A percentile compares a stretch with the other conserved stretches of the same genome.
Evolutionary conservation across 2,797 vertebrate genomes (phyloP).

Genomic region (Pseudomugil gertrudae): DNA sequence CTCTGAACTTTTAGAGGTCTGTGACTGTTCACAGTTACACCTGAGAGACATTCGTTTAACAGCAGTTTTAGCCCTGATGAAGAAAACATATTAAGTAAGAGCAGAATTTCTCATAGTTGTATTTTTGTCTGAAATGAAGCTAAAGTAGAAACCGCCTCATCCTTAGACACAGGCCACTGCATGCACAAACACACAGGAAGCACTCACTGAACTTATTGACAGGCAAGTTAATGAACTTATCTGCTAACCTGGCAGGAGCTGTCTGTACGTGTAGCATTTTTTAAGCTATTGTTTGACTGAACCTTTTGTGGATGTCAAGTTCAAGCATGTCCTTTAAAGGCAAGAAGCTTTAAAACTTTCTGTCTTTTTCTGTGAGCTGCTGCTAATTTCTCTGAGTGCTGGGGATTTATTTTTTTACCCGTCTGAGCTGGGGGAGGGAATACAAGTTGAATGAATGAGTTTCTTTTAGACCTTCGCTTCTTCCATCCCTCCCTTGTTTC

Average conservation of each 20-base stretch:
- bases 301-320: conserved; percentile 47
- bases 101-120: neutral
- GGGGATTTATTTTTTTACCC: conserved; percentile 63
- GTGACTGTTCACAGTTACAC: neutral
- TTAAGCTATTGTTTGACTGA: neutral
- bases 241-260: conserved; percentile 25
- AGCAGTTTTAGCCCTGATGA: neutral
- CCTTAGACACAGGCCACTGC: neutral
- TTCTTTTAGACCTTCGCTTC: conserved; percentile 75
- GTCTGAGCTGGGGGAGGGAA: conserved; percentile 64
- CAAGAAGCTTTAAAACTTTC: conserved; percentile 7
- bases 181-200: conserved; percentile 3
- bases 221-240: conserved; percentile 22
- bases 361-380: conserved; percentile 3
- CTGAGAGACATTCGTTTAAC: neutral
- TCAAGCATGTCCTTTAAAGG: conserved; percentile 34
- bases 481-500: conserved; percentile 77
- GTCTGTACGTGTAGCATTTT: conserved; percentile 42
- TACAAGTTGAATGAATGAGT: conserved; percentile 79
- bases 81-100: neutral
- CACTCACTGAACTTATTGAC: neutral
- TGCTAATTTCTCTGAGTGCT: conserved; percentile 37
- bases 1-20: neutral
- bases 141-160: neutral
- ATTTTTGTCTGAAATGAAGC: neutral